These are phyloP conservation scores for Sylvia atricapilla DNA, from an alignment of 2,113 vertebrate species.

Conservation along the genomic window DNA sequence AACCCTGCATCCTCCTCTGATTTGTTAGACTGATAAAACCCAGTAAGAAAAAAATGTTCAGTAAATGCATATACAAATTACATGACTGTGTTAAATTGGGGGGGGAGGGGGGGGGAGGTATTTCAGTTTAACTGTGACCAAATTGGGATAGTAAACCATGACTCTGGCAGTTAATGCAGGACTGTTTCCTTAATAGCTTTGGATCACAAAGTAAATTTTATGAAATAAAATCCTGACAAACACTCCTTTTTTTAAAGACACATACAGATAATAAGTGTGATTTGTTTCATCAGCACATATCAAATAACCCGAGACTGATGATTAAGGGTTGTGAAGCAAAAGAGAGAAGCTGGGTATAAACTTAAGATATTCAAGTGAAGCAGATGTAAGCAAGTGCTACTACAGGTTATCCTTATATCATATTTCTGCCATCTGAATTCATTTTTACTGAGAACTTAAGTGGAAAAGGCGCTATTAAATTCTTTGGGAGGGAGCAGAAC, in stretches of 20 bases:
- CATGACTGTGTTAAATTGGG: not conserved
- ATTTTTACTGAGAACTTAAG: not conserved
- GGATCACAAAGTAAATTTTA: not conserved
- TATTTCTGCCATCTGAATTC: not conserved
- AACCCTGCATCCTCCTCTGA: not conserved
- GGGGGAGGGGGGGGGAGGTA: rapidly evolving
- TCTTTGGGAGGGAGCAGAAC: not conserved
- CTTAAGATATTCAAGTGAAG: not conserved
- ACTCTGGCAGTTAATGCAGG: not conserved
- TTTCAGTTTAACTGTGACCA: not conserved
- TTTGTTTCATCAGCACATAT: not conserved
- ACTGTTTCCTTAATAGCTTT: not conserved
- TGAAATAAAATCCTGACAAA: not conserved
- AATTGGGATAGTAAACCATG: not conserved
- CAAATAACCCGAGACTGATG: not conserved
- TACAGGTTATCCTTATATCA: not conserved
- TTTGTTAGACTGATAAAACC: not conserved
- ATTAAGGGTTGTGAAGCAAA: not conserved
- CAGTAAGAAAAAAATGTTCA: not conserved
- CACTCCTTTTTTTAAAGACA: not conserved
- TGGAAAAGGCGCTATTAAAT: not conserved
- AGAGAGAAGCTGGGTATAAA: not conserved
- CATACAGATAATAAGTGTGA: not conserved
- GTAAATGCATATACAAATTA: not conserved
- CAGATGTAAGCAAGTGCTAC: not conserved